Evolutionary conservation across 2,113 vertebrate species (phyloP), one percentile per base, ranked within the genome.

Genomic region (Paraplagusia blochii): DNA sequence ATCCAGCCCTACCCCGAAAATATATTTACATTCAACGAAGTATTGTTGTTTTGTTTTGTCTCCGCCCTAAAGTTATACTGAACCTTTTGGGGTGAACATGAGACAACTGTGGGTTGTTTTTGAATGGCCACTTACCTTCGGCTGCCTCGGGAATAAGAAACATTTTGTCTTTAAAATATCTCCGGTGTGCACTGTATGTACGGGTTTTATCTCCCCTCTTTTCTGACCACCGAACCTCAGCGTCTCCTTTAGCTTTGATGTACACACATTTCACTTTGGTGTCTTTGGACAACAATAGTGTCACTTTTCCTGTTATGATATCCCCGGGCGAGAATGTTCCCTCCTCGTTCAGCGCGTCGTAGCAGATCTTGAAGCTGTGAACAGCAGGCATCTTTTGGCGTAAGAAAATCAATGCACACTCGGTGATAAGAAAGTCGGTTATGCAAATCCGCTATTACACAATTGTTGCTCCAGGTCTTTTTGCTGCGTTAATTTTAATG

Each of bases 161-260:
- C 16, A 85, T 56, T 50, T 88, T 90, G 16, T 85, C n/a, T 62
- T 91, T 91, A 42, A 90, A 91, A 11, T 82, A 87, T 76, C 84
- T 85, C 12, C 40, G 76, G 33, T 76, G 40, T 2, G 76, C 62
- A 0, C 35, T 44, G 65, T 88, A 86, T 0, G 51, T 58, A 0
- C 34, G 0, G 0, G 1, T 74, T 3, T 0, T 1, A 0, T 80
- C 73, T 7, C 67, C 71, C 0, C 0, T 11, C 1, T 7, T 58
- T 9, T 29, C 40, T 1, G 73, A 64, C 90, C 90, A 90, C 0
- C 9, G 45, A 0, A 88, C 88, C 0, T 70, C 0, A 0, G 86
- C 85, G 22, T 90, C 88, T 4, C 90, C 89, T 33, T 83, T 90
- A 0, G 60, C 72, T 61, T 90, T 91, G 0, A 91, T 38, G 8